Evolutionary conservation across 2,888 invertebrate species (phyloP).

Genomic region (Stictocephala bisonia): DNA sequence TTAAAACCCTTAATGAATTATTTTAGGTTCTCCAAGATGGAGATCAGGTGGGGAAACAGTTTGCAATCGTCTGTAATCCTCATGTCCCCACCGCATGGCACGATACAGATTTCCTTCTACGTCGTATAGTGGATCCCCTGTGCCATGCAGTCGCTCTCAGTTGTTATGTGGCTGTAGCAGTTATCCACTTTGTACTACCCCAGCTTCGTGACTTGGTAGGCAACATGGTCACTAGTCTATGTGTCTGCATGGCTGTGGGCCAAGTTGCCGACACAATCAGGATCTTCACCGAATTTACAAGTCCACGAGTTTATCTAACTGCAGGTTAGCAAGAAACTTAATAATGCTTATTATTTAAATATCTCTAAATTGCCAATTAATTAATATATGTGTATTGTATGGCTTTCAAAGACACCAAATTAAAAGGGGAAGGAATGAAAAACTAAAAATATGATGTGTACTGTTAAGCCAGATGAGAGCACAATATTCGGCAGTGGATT

Average conservation of each 20-base stretch:
- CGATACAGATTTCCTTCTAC: constrained; percentile 78
- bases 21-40: constrained; percentile 19
- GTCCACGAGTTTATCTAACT: constrained; percentile 82
- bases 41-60: constrained; percentile 34
- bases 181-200: constrained; percentile 85
- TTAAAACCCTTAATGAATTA: no score
- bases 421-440: no score
- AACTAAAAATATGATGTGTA: no score
- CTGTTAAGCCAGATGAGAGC: no score
- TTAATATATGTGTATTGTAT: no score
- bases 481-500: no score
- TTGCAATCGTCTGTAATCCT: constrained; percentile 59
- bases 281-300: constrained; percentile 83
- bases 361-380: no score
- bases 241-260: constrained; percentile 79
- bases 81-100: constrained; percentile 73
- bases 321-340: no score
- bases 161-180: constrained; percentile 77
- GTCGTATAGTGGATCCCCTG: constrained; percentile 80
- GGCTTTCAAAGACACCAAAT: no score
- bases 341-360: no score
- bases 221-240: constrained; percentile 86
- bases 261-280: constrained; percentile 83
- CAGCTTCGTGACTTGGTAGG: constrained; percentile 85
- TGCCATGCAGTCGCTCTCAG: constrained; percentile 80